Evolutionary conservation across 2,113 vertebrate species (phyloP).

Genomic region (Stigmatopora argus): DNA sequence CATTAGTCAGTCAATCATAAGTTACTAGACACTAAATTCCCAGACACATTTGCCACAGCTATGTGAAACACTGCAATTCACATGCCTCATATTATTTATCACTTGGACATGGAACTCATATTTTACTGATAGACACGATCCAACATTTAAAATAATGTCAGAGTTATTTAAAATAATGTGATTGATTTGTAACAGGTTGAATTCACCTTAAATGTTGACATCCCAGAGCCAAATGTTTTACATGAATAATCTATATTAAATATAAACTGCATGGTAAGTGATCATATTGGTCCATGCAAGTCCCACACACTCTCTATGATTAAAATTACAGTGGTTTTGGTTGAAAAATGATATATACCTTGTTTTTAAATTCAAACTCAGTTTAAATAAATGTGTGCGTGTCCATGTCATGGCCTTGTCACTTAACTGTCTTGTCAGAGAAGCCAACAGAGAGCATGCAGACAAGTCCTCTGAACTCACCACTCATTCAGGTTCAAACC

Average conservation of each 20-base stretch:
- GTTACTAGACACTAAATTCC: background rate
- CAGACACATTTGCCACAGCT: background rate
- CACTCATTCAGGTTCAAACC: slow-evolving; percentile 51
- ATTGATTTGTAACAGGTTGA: slow-evolving; percentile 25
- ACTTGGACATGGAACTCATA: background rate
- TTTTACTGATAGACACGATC: background rate
- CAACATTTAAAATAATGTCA: slow-evolving; percentile 13
- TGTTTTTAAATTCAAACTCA: slow-evolving; percentile 28
- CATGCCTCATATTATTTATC: background rate
- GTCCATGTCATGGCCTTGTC: slow-evolving; percentile 44
- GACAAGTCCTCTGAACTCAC: slow-evolving; percentile 72
- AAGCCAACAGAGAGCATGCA: slow-evolving; percentile 53
- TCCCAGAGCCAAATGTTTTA: slow-evolving; percentile 18
- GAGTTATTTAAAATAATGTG: slow-evolving; percentile 25
- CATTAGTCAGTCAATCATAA: background rate
- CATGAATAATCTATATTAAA: background rate
- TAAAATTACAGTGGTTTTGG: slow-evolving; percentile 7
- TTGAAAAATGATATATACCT: background rate
- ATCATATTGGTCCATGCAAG: background rate
- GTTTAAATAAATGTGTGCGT: slow-evolving; percentile 17
- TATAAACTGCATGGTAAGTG: too few relatives aligned
- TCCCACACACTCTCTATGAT: slow-evolving; percentile 6
- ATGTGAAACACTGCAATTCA: background rate
- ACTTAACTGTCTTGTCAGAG: slow-evolving; percentile 51
- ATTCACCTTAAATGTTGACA: slow-evolving; percentile 33